Evolutionary conservation across 2,797 vertebrate genomes (phyloP), one percentile per base, ranked within the genome.

Genomic region (Furcifer pardalis): DNA sequence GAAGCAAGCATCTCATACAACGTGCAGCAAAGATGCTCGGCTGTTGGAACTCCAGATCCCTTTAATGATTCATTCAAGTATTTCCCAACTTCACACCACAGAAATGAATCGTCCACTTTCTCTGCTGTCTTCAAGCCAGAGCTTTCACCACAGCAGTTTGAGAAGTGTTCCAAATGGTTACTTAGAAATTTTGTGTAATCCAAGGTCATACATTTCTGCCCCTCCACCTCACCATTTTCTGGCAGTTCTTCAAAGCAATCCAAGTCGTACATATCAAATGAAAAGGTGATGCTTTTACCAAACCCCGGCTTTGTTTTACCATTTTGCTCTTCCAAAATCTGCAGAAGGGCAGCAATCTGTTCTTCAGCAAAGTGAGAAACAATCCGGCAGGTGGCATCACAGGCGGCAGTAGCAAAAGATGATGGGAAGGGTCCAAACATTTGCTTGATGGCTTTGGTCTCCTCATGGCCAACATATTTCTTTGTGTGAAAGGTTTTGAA

Each of bases 1-100:
- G 98, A 99, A 71, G 97, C 96, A 94, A 99, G 96, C 97, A 99
- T 99, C 92, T 99, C 97, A 81, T 98, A 99, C 88, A 99, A 95
- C 86, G 98, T 98, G 86, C 96, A 97, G 95, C 97, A 98, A 87
- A 99, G 97, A 90, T 99, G 98, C 92, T 99, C 98, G 27, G 96
- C 94, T 88, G 97, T 98, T 83, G 98, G 97, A 0, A 96, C 96
- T 86, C 96, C 96, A 92, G 97, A 97, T 82, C 96, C 96, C 35
- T 96, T 94, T 17, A 95, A 93, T 83, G 94, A 96, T 89, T 94
- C 90, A 86, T 93, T 95, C 90, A 98, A 92, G 86, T 98, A 99
- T 88, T 97, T 97, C 92, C 97, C 97, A 89, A 99, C 98, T 95
- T 99, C 97, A 88, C 91, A 92, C 93, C 96, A 96, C 1, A 99